Conservation (phyloP, 2,888 invertebrate species). For the Flexamia atlantica region DNA sequence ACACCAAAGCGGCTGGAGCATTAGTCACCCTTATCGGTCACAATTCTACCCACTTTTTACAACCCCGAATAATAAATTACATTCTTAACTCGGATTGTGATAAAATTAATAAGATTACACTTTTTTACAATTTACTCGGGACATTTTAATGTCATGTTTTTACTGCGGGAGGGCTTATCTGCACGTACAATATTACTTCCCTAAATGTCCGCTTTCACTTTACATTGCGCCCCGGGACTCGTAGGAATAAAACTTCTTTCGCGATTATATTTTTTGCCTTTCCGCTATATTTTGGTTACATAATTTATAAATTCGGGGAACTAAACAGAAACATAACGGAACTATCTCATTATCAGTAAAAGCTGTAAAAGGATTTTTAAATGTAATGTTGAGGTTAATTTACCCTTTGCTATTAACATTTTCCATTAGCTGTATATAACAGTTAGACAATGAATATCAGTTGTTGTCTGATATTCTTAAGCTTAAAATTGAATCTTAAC, state of each 20-base stretch:
- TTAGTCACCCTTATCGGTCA: conserved; percentile 52
- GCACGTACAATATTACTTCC: conserved; percentile 56
- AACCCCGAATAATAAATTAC: conserved; percentile 62
- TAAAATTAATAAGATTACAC: conserved; percentile 67
- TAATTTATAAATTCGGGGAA: too few relatives aligned
- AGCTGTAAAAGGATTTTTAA: too few relatives aligned
- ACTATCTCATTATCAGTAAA: too few relatives aligned
- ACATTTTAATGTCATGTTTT: conserved; percentile 63
- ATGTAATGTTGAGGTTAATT: too few relatives aligned
- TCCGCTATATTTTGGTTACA: background rate
- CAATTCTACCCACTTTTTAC: conserved; percentile 59
- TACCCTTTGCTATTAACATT: too few relatives aligned
- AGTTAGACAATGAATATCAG: too few relatives aligned
- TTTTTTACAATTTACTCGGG: conserved; percentile 66
- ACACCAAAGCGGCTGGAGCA: background rate
- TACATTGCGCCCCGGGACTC: background rate
- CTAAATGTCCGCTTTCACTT: conserved; percentile 38
- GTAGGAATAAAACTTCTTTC: conserved; percentile 20
- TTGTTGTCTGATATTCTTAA: too few relatives aligned
- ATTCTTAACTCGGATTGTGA: conserved; percentile 61
- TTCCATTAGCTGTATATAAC: too few relatives aligned
- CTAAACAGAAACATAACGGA: too few relatives aligned
- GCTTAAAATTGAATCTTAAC: too few relatives aligned
- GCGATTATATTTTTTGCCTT: background rate
- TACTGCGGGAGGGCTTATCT: conserved; percentile 55